Conservation (phyloP, 2,113 vertebrate species). For the Rhinolophus ferrumequinum region DNA sequence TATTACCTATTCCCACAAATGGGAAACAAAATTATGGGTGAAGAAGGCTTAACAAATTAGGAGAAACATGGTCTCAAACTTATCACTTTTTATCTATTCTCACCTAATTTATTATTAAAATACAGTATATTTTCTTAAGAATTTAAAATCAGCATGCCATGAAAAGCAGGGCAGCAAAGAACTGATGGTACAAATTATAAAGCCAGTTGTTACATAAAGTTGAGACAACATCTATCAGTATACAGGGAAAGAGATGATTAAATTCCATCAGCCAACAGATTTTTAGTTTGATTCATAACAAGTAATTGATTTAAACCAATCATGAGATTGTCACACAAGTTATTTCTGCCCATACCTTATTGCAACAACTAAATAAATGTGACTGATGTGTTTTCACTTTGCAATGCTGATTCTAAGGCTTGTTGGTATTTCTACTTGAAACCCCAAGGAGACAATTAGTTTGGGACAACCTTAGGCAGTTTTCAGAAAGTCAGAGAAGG, state of each 20-base stretch:
- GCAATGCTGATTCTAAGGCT: background rate
- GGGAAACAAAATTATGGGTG: background rate
- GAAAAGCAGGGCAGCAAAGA: background rate
- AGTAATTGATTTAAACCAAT: background rate
- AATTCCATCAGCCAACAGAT: background rate
- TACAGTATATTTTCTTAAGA: background rate
- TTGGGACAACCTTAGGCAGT: background rate
- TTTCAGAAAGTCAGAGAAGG: constrained; percentile 11
- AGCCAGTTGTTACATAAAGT: background rate
- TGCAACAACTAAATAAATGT: background rate
- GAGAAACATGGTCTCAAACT: background rate
- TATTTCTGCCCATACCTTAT: background rate
- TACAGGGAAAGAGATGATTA: background rate
- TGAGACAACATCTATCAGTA: background rate
- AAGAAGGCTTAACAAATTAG: background rate
- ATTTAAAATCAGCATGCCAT: background rate
- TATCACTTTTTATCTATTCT: background rate
- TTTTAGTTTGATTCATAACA: background rate
- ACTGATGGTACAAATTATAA: background rate
- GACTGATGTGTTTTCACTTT: background rate
- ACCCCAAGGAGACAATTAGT: background rate
- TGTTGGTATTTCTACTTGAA: constrained; percentile 39
- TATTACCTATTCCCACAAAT: background rate
- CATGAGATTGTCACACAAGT: background rate
- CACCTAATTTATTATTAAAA: constrained; percentile 2